Evolutionary conservation across 35 echinoderm and acorn worm species (phyloP), one percentile per base, ranked within the genome.

Genomic region (Anneissia japonica): DNA sequence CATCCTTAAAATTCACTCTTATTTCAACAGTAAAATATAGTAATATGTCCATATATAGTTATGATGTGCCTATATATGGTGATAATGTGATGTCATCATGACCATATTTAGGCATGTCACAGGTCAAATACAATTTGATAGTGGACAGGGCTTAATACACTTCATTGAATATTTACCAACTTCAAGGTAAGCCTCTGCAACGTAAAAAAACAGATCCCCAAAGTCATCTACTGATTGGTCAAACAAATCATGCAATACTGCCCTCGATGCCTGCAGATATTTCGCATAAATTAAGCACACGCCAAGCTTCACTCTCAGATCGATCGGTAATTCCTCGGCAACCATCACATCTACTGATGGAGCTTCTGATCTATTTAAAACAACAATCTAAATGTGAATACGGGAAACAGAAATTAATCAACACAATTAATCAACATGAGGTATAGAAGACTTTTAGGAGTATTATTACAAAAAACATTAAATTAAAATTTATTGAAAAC

Each of bases 171-270:
- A 87, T 77, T 81, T 79, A 97, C 94, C 91, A 36, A 86, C 79
- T 12, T 97, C 94, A 16, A 90, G 38, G 33, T 90, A 93, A 3
- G 94, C 94, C 43, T 97, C 94, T 55, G 94, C 91, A 0, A 97
- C 91, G 89, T 97, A 91, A 34, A 97, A 78, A 32, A 88, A 93
- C 39, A 97, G 72, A 46, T 97, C 94, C 11, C 94, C 94, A 74
- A 97, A 88, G n/a, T 81, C 81, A 76, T 97, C 88, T 0, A 91
- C 83, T 37, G 81, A 84, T 76, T 93, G 85, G 0, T 74, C 38
- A 55, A 90, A 90, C 23, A 97, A 81, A 6, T 83, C 75, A 7
- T 38, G 30, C 28, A 91, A 64, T 26, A 26, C 35, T 43, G 83
- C 80, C 85, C 81, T 46, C 10, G 80, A 85, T 16, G 90, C 31